A percentile compares a stretch with the other conserved stretches of the same genome.
Conservation (phyloP, 1,140 invertebrate genomes). For the Lasioglossum albipes region DNA sequence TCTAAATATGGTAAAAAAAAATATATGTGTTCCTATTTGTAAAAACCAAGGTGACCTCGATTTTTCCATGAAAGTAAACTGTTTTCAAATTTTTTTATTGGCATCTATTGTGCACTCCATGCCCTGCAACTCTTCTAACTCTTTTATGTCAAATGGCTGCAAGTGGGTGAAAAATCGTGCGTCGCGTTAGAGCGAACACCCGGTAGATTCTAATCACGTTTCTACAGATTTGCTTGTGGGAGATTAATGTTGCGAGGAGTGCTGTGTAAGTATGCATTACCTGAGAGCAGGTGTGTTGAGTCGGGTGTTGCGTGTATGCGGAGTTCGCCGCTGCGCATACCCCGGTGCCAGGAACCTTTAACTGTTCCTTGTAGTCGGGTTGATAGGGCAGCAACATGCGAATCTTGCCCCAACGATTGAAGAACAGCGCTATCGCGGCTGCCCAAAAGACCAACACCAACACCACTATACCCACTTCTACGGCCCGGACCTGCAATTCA, state of each 20-base stretch:
- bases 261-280: slow-evolving; percentile 72
- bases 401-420: slow-evolving; percentile 96
- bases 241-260: slow-evolving; percentile 1
- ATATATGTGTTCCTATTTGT: too few relatives aligned
- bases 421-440: slow-evolving; percentile 92
- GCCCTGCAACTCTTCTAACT: too few relatives aligned
- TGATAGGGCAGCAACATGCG: slow-evolving; percentile 95
- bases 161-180: too few relatives aligned
- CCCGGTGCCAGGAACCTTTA: slow-evolving; percentile 89
- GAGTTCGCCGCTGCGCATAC: slow-evolving; percentile 84
- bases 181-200: too few relatives aligned
- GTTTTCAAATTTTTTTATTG: too few relatives aligned
- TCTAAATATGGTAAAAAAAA: too few relatives aligned
- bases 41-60: too few relatives aligned
- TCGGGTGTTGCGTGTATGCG: slow-evolving; percentile 74
- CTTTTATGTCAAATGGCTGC: too few relatives aligned
- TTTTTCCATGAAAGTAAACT: too few relatives aligned
- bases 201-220: neutral
- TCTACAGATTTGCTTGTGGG: neutral
- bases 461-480: slow-evolving; percentile 93
- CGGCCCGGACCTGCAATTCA: slow-evolving; percentile 86
- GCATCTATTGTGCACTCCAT: too few relatives aligned
- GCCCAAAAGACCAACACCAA: slow-evolving; percentile 93
- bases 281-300: slow-evolving; percentile 83
- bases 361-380: slow-evolving; percentile 92